These are phyloP conservation scores for Pseudotriccus pelzelni DNA, from an alignment of 2,797 vertebrate species.

Conservation along the genomic window DNA sequence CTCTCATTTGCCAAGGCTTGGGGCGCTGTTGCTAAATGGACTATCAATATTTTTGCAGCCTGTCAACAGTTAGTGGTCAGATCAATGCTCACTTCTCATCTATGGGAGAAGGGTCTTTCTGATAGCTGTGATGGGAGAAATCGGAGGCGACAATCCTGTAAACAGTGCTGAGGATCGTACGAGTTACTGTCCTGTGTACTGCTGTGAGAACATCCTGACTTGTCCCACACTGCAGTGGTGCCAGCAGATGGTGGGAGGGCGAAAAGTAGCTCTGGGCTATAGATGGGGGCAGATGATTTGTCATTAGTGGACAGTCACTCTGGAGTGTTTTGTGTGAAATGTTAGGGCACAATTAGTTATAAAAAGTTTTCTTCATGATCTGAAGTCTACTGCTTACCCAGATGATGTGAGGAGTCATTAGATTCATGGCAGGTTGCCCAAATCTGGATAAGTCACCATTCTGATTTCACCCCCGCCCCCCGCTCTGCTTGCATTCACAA, in stretches of 20 bases:
- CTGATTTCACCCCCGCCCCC: not conserved
- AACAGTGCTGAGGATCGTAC: not conserved
- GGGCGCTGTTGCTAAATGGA: not conserved
- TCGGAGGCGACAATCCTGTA: not conserved
- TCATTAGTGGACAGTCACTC: not conserved
- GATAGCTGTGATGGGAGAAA: not conserved
- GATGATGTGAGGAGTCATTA: not conserved
- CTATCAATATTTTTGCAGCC: not conserved
- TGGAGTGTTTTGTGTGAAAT: not conserved
- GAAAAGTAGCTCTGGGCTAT: not conserved
- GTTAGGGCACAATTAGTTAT: not conserved
- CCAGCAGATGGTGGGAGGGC: not conserved
- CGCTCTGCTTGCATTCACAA: not conserved
- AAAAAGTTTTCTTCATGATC: not conserved
- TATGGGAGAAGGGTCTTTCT: not conserved
- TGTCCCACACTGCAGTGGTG: accelerated
- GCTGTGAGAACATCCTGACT: not conserved
- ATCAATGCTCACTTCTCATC: not conserved
- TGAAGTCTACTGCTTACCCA: not conserved
- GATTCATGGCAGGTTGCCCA: not conserved
- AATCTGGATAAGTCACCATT: accelerated
- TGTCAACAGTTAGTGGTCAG: not conserved
- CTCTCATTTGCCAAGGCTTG: not conserved
- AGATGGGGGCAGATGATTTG: not conserved
- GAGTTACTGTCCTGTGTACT: not conserved